Percentiles rank a stretch among this genome's conserved stretches.
Evolutionary conservation across 2,113 vertebrate species (phyloP).

Genomic region (Grammomys dolichurus): DNA sequence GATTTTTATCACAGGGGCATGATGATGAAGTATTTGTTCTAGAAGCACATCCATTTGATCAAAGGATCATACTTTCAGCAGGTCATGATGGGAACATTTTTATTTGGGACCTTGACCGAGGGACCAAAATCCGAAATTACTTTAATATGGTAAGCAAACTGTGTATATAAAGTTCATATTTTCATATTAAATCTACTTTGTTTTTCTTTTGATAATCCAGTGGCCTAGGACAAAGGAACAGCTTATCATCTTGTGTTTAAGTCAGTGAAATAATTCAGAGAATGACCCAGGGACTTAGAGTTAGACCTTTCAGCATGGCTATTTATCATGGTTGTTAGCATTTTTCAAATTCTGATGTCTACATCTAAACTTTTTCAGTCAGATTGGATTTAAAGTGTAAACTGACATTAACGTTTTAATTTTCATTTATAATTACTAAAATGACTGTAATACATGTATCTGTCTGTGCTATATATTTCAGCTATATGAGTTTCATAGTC

Average conservation of each 20-base stretch:
- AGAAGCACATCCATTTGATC: slow-evolving; percentile 97
- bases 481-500: slow-evolving; percentile 16
- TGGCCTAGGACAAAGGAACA: slow-evolving; percentile 30
- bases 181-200: slow-evolving; percentile 42
- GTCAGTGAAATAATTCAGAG: slow-evolving; percentile 29
- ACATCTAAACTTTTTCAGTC: slow-evolving; percentile 37
- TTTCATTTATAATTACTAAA: slow-evolving; percentile 17
- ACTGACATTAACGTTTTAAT: neutral
- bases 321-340: slow-evolving; percentile 1
- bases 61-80: slow-evolving; percentile 96
- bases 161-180: slow-evolving; percentile 13
- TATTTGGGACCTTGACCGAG: slow-evolving; percentile 97
- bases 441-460: neutral
- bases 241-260: slow-evolving; percentile 54
- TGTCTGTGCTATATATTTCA: neutral
- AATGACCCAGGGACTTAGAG: slow-evolving; percentile 1
- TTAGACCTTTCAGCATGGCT: slow-evolving; percentile 24
- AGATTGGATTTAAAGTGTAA: slow-evolving; percentile 32
- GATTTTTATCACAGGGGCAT: slow-evolving; percentile 91
- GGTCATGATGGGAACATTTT: slow-evolving; percentile 99
- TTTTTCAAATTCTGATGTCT: slow-evolving; percentile 56
- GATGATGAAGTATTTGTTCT: slow-evolving; percentile 98
- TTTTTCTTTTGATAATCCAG: neutral
- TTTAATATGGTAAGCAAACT: slow-evolving; percentile 96
- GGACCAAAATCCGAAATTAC: slow-evolving; percentile 97